Evolutionary conservation across 2,113 vertebrate species (phyloP), one percentile per base, ranked within the genome.

Genomic region (Psilopogon haemacephalus): DNA sequence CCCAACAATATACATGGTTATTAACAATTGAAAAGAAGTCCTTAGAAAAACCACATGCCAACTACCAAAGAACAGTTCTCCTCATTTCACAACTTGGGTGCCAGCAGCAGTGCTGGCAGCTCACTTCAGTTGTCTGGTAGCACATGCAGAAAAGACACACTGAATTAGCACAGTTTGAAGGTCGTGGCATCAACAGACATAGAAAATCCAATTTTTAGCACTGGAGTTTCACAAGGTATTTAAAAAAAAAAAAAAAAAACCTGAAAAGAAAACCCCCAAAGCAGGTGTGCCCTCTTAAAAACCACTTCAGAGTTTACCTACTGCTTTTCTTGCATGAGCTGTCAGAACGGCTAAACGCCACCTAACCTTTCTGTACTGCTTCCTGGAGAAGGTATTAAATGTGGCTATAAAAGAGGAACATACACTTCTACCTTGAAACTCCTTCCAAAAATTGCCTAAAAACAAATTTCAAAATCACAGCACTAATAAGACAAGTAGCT

Each of bases 291-390:
- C 35, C 9, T 4, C 6, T 75, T 69, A 28, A 62, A 60, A 90
- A 23, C 38, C 6, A 52, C 17, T 55, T 87, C 71, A 72, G 69
- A 55, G 37, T 95, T 94, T 89, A 91, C 78, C 82, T 90, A 71
- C 17, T 58, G 65, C 16, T 86, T 89, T 71, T 67, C 86, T 85
- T 55, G 74, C 67, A 87, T 76, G 84, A 95, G 60, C 71, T 84
- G 70, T 71, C 69, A 92, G 81, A 71, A 89, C 35, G 84, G 63
- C 87, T 90, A 91, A 91, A 93, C 35, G 72, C 70, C 83, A 84
- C 91, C 91, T 91, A 91, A 90, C 82, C 72, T 92, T 79, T 76
- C 86, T 93, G 50, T 73, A 86, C 70, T 84, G 54, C 63, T 92
- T 90, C 86, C 63, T 92, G 54, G 63, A 4, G 52, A 56, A 93